A percentile compares a stretch with the other conserved stretches of the same genome.
These are phyloP conservation scores for Cyphomyrus discorhynchus DNA, from an alignment of 2,113 vertebrate genomes.

Conservation along the genomic window DNA sequence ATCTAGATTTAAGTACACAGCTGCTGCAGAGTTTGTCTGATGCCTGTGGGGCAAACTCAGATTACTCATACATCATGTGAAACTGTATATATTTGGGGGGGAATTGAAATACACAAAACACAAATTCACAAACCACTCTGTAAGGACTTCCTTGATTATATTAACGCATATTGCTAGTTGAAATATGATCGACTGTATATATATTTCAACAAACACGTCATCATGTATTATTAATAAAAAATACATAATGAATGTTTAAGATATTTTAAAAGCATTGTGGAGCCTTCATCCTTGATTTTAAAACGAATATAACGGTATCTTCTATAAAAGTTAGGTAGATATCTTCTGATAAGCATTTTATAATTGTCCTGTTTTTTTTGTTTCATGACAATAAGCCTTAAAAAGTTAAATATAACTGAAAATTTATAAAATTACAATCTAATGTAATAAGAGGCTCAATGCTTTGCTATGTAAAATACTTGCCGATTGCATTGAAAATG, in stretches of 20 bases:
- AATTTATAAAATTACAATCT: background rate
- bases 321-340: background rate
- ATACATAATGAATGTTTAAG: background rate
- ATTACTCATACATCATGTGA: background rate
- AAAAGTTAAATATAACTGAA: background rate
- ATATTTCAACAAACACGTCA: background rate
- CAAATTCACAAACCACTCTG: background rate
- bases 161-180: background rate
- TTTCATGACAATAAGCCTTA: background rate
- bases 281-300: background rate
- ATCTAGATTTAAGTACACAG: background rate
- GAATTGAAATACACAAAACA: background rate
- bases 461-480: background rate
- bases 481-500: background rate
- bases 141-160: background rate
- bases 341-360: background rate
- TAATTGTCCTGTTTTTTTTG: background rate
- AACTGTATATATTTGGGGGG: background rate
- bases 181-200: background rate
- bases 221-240: background rate
- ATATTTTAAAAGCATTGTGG: background rate
- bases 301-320: background rate
- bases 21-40: background rate
- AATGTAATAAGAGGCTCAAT: background rate
- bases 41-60: background rate